phyloP scores from a whole-genome alignment of 2,113 vertebrate species.

The Semicossyphus pulcher region DNA sequence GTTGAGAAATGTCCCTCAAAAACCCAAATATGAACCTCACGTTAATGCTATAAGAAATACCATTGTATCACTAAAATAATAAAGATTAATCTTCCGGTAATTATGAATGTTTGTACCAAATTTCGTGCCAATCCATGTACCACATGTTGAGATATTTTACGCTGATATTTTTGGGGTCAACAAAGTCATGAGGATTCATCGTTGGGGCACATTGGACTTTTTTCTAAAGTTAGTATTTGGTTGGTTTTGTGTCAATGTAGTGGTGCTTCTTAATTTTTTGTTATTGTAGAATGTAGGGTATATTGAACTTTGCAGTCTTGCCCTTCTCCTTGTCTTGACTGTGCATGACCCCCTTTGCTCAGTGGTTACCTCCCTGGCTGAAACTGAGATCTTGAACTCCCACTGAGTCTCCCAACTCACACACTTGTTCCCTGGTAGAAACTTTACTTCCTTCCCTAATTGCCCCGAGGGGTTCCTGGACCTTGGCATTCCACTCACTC shows the following conservation, averaged over 20 bases:
- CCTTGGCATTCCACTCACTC: slow-evolving; percentile 68
- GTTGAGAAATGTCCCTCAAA: too few species aligned
- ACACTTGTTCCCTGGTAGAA: slow-evolving; percentile 29
- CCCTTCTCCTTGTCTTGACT: slow-evolving; percentile 18
- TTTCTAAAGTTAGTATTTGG: too few species aligned
- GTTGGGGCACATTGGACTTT: not conserved
- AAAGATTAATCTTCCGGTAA: too few species aligned
- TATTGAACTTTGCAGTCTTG: slow-evolving; percentile 15
- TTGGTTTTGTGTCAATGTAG: too few species aligned
- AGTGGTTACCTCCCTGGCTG: slow-evolving; percentile 22
- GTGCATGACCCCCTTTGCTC: slow-evolving; percentile 6
- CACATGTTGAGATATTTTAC: too few species aligned
- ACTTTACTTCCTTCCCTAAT: slow-evolving; percentile 53
- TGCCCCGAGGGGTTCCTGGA: slow-evolving; percentile 51
- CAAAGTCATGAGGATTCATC: not conserved
- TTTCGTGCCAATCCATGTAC: too few species aligned
- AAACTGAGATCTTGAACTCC: not conserved
- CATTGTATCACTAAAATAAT: too few species aligned
- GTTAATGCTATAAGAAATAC: too few species aligned
- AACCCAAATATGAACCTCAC: too few species aligned
- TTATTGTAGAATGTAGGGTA: not conserved
- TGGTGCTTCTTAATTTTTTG: not conserved
- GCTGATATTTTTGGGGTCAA: not conserved
- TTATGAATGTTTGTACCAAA: too few species aligned
- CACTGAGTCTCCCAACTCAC: not conserved